These are phyloP conservation scores for Brachionichthys hirsutus DNA, from an alignment of 2,113 vertebrate genomes.

Conservation along the genomic window DNA sequence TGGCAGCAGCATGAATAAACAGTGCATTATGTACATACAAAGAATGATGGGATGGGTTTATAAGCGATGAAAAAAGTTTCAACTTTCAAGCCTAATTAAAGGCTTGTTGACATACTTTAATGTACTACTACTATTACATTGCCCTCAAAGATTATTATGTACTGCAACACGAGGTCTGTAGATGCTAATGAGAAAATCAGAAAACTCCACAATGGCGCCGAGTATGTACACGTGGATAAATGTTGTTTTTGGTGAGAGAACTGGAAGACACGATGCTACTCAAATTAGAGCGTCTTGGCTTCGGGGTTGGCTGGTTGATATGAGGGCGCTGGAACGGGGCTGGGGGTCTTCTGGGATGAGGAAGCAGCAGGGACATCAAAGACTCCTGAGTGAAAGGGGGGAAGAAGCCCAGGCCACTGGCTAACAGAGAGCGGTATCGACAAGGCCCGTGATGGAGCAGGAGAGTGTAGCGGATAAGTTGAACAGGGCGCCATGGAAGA, in stretches of 20 bases:
- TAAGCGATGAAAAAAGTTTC: constrained; percentile 27
- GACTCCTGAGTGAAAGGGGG: constrained; percentile 52
- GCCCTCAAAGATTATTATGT: constrained; percentile 35
- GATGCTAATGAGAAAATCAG: constrained; percentile 45
- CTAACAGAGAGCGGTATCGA: constrained; percentile 41
- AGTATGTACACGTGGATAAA: constrained; percentile 65
- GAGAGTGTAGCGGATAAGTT: constrained; percentile 28
- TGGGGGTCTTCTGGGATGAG: constrained; percentile 51
- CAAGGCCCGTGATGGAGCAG: constrained; percentile 41
- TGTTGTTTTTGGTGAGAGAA: constrained; percentile 60
- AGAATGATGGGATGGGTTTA: constrained; percentile 24
- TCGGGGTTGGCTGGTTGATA: constrained; percentile 60
- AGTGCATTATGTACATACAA: constrained; percentile 48
- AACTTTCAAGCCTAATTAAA: constrained; percentile 29
- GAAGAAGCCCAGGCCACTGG: constrained; percentile 59
- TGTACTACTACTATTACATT: constrained; percentile 28
- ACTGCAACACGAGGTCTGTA: constrained; percentile 56
- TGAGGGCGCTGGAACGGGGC: constrained; percentile 41
- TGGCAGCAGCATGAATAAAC: constrained; percentile 40
- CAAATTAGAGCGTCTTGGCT: constrained; percentile 71
- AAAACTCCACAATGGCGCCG: constrained; percentile 26
- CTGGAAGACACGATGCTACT: constrained; percentile 69
- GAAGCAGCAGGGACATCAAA: constrained; percentile 64
- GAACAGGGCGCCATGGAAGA: constrained; percentile 33
- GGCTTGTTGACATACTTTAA: constrained; percentile 31